Percentiles rank a stretch among this genome's conserved stretches.
Evolutionary conservation across 2,888 invertebrate species (phyloP).

Genomic region (Notodromas monacha): DNA sequence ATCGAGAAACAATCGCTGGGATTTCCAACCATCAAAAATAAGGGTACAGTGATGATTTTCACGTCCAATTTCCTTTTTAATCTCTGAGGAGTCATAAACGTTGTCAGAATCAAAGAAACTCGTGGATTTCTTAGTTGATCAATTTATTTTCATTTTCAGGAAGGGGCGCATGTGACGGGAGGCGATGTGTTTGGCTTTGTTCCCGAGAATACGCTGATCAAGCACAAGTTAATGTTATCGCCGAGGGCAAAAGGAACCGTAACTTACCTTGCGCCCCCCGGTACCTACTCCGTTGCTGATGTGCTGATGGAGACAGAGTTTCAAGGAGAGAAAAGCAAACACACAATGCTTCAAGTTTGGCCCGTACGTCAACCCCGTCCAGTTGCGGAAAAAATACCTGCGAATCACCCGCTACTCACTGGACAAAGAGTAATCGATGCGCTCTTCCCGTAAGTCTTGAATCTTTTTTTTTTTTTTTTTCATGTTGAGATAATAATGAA

Average conservation of each 20-base stretch:
- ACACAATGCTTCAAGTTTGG: constrained; percentile 96
- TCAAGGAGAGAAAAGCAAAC: constrained; percentile 67
- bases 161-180: constrained; percentile 90
- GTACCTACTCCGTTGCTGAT: constrained; percentile 74
- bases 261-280: constrained; percentile 66
- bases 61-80: background rate
- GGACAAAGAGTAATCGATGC: constrained; percentile 94
- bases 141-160: constrained; percentile 17
- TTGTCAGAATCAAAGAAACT: background rate
- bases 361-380: constrained; percentile 93
- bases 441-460: constrained; percentile 79
- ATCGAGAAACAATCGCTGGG: constrained; percentile 49
- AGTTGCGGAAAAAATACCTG: constrained; percentile 82
- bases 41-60: constrained; percentile 23
- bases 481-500: too few relatives aligned
- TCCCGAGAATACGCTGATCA: constrained; percentile 84
- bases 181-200: constrained; percentile 88
- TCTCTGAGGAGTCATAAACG: background rate
- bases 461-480: too few relatives aligned
- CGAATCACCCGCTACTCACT: constrained; percentile 87
- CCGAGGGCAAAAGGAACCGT: constrained; percentile 86
- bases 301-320: constrained; percentile 92
- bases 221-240: constrained; percentile 79
- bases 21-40: constrained; percentile 48
- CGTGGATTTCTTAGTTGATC: constrained; percentile 5